These are phyloP conservation scores for Myotis vivesi DNA, from an alignment of 2,797 vertebrate genomes.

Conservation along the genomic window DNA sequence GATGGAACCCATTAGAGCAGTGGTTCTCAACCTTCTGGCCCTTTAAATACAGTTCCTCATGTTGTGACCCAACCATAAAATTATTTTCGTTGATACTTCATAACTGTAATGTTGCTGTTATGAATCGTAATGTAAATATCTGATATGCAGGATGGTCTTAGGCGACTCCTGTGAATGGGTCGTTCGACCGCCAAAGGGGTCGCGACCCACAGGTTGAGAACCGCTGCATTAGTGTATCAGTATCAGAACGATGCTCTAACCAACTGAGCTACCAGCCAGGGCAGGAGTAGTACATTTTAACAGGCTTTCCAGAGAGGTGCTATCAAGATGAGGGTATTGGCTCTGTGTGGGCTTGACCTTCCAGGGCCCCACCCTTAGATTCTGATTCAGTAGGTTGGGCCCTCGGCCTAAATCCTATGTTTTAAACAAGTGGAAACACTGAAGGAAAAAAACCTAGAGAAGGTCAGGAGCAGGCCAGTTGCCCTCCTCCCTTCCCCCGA, in stretches of 20 bases:
- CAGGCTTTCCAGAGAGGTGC: not conserved
- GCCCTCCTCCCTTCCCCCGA: not conserved
- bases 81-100: no score
- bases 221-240: not conserved
- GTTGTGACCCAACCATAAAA: no score
- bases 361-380: not conserved
- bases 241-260: not conserved
- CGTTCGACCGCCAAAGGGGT: no score
- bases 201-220: no score
- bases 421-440: not conserved
- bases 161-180: no score
- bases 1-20: not conserved
- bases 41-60: no score
- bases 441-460: not conserved
- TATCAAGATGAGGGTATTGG: not conserved
- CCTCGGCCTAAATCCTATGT: not conserved
- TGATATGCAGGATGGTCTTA: no score
- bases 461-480: not conserved
- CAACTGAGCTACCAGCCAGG: not conserved
- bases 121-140: no score
- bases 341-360: not conserved
- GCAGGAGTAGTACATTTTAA: not conserved
- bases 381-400: not conserved
- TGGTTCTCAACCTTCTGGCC: no score
- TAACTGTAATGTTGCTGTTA: no score